Conservation (phyloP, 2,113 vertebrate species). For the Gavialis gangeticus region DNA sequence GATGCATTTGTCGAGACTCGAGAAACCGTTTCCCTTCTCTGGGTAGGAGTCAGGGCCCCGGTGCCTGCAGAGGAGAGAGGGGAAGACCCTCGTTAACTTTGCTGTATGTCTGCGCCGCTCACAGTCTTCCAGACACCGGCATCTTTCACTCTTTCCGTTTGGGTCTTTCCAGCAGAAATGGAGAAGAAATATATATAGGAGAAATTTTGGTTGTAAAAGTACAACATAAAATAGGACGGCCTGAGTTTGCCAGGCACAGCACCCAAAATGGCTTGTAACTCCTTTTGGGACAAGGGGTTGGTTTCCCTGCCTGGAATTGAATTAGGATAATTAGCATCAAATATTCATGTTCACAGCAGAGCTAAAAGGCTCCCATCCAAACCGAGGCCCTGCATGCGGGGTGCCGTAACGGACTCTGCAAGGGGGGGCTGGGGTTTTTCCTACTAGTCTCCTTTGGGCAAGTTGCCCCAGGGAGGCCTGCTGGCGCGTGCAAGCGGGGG, state of each 20-base stretch:
- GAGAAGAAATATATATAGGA: constrained; percentile 56
- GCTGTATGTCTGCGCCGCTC: constrained; percentile 58
- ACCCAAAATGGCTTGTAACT: not conserved
- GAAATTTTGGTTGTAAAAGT: constrained; percentile 44
- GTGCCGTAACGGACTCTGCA: not conserved
- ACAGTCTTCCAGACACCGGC: constrained; percentile 63
- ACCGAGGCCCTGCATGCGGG: not conserved
- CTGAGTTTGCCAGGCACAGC: not conserved
- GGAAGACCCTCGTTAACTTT: not conserved
- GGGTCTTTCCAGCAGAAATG: constrained; percentile 43
- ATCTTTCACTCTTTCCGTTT: constrained; percentile 50
- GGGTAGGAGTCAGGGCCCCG: constrained; percentile 54
- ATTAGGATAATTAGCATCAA: not conserved
- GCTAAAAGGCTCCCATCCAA: not conserved
- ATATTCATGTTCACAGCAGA: not conserved
- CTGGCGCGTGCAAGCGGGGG: not conserved
- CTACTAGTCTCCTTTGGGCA: not conserved
- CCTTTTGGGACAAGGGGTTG: not conserved
- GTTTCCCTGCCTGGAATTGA: not conserved
- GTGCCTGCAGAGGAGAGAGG: not conserved
- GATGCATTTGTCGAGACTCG: constrained; percentile 46
- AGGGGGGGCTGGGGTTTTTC: not conserved
- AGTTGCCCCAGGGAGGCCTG: not conserved
- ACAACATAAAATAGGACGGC: not conserved
- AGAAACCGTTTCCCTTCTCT: constrained; percentile 57